phyloP scores from a whole-genome alignment of 1,140 invertebrate species.

The Pogonognathellus flavescens region DNA sequence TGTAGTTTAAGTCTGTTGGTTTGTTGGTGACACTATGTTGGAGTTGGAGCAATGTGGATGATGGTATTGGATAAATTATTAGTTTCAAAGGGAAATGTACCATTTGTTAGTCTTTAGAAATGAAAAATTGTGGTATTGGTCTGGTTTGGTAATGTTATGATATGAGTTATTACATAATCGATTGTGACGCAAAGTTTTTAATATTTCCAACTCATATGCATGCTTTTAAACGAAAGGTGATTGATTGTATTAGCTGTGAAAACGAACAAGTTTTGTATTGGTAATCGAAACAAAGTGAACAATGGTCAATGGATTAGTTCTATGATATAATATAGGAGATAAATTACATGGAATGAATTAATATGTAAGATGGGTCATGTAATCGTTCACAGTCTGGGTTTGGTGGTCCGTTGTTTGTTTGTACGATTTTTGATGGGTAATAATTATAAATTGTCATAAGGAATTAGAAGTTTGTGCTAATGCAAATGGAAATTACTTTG shows the following conservation, averaged over 20 bases:
- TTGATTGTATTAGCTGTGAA: conserved; percentile 25
- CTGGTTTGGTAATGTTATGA: conserved; percentile 14
- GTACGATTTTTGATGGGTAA: conserved; percentile 37
- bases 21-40: background rate
- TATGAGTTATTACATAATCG: background rate
- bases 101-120: conserved; percentile 12
- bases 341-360: no score
- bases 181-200: conserved; percentile 28
- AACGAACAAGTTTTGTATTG: conserved; percentile 19
- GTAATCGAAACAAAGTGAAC: conserved; percentile 2
- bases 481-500: background rate
- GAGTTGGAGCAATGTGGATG: background rate
- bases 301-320: background rate
- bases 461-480: conserved; percentile 25
- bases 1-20: conserved; percentile 3
- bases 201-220: conserved; percentile 19
- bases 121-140: background rate
- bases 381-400: background rate
- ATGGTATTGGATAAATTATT: conserved; percentile 12
- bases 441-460: conserved; percentile 6
- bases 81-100: conserved; percentile 21
- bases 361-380: background rate
- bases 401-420: conserved; percentile 34
- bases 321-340: no score
- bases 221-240: conserved; percentile 32